Evolutionary conservation across 2,888 invertebrate species (phyloP), one percentile per base, ranked within the genome.

Genomic region (Norana najaformis): DNA sequence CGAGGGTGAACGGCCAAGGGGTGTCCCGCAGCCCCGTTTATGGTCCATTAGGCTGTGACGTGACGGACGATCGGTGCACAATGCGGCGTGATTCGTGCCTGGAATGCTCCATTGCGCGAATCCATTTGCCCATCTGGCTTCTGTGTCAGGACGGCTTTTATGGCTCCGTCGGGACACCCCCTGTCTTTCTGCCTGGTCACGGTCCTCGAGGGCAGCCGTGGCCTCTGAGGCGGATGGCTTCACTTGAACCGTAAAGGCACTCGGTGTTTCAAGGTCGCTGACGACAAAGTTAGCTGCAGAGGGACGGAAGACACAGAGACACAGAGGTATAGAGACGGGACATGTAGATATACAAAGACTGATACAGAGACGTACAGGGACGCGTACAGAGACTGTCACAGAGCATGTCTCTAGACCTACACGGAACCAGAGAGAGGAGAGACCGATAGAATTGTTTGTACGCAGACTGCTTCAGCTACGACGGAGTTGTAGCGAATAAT

Each of bases 1-100:
- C 69, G 8, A n/a, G 69, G 69, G 30, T n/a, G 8, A n/a, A n/a
- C 69, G 69, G 69, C 30, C n/a, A 8, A 11, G n/a, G 69, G 69
- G 69, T n/a, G 69, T 69, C 69, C 69, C n/a, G 1, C 69, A n/a
- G 13, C 69, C 16, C 30, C 85, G 85, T 85, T 37, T 85, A 85
- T 37, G 85, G 85, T 85, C 85, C 85, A 85, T 85, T 85, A 85
- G 30, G 35, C 85, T 23, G 37, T 85, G 35, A 85, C 37, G 85
- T 85, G 85, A 85, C 36, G 35, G 35, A 85, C 34, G 85, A 37
- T 37, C 36, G 37, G 36, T 35, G 20, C 85, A 85, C 85, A 85
- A 85, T 85, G 85, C 85, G 85, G 37, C 85, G 85, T 20, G 37
- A 36, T 85, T 85, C 85, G 85, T 85, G 85, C 35, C 85, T 85